Evolutionary conservation across 1,140 invertebrate genomes (phyloP).

Genomic region (Aphelenchoides fujianensis): DNA sequence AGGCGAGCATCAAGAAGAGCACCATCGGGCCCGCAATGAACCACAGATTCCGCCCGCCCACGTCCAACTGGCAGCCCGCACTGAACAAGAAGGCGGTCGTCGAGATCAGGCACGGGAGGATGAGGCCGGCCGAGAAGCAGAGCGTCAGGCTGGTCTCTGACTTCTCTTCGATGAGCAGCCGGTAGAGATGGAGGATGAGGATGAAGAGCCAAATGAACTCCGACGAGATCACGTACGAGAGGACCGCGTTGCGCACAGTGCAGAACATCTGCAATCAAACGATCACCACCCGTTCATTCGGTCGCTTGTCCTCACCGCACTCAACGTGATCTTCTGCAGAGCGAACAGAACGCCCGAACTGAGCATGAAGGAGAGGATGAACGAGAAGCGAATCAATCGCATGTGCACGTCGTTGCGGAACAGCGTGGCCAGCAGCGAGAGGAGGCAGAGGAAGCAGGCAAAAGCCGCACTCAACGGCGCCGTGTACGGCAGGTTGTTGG

Average conservation of each 20-base stretch:
- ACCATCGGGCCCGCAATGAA: constrained; percentile 30
- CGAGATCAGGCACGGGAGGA: constrained; percentile 30
- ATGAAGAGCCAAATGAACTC: constrained; percentile 46
- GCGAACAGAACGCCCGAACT: constrained; percentile 32
- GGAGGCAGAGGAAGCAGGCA: constrained; percentile 35
- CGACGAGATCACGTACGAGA: constrained; percentile 23
- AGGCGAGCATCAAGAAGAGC: constrained; percentile 33
- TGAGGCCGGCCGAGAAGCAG: constrained; percentile 23
- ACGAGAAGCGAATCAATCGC: constrained; percentile 34
- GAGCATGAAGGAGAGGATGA: constrained; percentile 36
- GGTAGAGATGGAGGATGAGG: constrained; percentile 38
- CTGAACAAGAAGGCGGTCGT: constrained; percentile 25
- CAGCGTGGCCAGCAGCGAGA: constrained; percentile 30
- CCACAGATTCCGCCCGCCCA: constrained; percentile 27
- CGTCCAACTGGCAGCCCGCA: constrained; percentile 18
- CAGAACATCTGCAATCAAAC: constrained; percentile 37
- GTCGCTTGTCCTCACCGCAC: too few species aligned
- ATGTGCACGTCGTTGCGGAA: constrained; percentile 25
- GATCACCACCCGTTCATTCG: too few species aligned
- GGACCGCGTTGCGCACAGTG: constrained; percentile 33
- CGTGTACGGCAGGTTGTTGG: constrained; percentile 28
- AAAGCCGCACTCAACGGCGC: constrained; percentile 33
- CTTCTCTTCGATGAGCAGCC: constrained; percentile 24
- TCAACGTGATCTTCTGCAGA: constrained; percentile 22
- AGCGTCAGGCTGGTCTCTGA: constrained; percentile 23